phyloP scores from a whole-genome alignment of 2,113 vertebrate species.

The Miniopterus natalensis region DNA sequence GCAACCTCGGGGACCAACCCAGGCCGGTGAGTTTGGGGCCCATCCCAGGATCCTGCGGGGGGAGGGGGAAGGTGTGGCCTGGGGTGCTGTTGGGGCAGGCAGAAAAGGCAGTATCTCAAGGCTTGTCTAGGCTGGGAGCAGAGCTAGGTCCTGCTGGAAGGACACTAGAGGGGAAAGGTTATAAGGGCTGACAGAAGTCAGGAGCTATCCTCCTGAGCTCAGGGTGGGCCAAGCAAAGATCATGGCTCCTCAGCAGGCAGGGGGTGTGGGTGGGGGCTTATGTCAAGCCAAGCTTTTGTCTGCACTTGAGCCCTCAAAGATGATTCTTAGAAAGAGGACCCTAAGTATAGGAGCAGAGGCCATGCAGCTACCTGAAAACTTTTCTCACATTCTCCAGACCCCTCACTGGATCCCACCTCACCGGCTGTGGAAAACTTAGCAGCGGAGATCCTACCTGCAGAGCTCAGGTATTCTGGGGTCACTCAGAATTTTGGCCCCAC shows the following conservation, averaged over 20 bases:
- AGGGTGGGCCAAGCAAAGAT: background rate
- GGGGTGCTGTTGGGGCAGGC: background rate
- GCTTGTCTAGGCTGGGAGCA: background rate
- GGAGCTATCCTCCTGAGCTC: background rate
- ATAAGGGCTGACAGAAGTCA: background rate
- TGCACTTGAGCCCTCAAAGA: background rate
- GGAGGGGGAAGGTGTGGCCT: rapidly evolving
- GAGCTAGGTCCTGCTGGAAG: background rate
- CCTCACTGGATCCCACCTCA: conserved; percentile 83
- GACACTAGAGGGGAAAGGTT: background rate
- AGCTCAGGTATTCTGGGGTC: conserved; percentile 90
- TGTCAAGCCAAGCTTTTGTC: background rate
- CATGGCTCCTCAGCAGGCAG: background rate
- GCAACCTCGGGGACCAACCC: conserved; percentile 90
- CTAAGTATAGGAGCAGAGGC: background rate
- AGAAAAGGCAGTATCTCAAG: background rate
- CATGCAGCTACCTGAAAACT: background rate
- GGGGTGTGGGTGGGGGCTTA: background rate
- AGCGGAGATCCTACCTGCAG: conserved; percentile 94
- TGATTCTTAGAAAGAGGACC: background rate
- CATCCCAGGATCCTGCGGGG: too few species aligned
- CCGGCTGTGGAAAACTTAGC: conserved; percentile 91
- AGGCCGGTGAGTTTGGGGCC: conserved; percentile 88
- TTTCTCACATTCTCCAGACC: conserved; percentile 81
- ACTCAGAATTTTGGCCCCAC: background rate